Evolutionary conservation across 2,113 vertebrate genomes (phyloP).

Genomic region (Cavia porcellus): DNA sequence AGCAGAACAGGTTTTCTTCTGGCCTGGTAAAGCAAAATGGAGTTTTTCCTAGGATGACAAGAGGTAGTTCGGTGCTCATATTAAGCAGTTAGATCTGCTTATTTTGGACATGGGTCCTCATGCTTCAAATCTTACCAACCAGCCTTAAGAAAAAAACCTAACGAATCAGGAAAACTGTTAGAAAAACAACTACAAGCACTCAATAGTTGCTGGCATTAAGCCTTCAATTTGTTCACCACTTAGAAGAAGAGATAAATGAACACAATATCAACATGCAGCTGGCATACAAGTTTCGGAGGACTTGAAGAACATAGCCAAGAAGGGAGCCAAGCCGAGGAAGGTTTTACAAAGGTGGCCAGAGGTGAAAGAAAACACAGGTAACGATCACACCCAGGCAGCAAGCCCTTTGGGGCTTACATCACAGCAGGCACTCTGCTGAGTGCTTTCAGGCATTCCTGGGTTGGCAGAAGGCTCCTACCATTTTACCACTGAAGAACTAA

Average conservation of each 20-base stretch:
- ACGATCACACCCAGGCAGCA: accelerated
- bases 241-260: neutral
- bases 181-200: neutral
- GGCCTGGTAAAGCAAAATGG: neutral
- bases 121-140: neutral
- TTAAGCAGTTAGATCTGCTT: neutral
- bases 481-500: neutral
- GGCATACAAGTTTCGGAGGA: neutral
- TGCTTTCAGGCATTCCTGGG: neutral
- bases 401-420: accelerated
- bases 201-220: neutral
- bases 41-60: neutral
- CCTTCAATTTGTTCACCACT: neutral
- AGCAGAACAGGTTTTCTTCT: neutral
- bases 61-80: neutral
- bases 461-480: neutral
- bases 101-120: neutral
- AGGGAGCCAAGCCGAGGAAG: neutral
- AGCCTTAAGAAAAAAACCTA: neutral
- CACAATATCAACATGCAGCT: neutral
- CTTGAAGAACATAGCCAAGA: neutral
- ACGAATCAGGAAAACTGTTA: neutral
- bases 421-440: neutral
- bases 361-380: neutral
- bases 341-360: neutral